Base-by-base conservation (phyloP, 2,797 vertebrate species). In the Rachycentron canadum region DNA sequence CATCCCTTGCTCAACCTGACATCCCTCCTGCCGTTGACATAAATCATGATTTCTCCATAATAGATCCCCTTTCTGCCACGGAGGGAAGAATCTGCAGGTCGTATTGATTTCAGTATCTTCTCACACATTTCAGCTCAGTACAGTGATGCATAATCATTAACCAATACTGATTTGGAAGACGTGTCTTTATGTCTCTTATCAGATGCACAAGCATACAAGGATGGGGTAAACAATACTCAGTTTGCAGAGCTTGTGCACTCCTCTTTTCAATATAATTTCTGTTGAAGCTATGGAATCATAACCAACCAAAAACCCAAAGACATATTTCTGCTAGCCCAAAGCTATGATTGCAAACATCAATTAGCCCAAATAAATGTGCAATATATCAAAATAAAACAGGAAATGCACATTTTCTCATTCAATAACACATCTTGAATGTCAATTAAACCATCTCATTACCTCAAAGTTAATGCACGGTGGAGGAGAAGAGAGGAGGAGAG, bases 1-100 rank as follows among this genome's bases (percentile, higher is more conserved):
- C 83, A 91, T 93, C 88, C 87, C 89, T 89, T 91, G 89, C 91
- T 91, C 89, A 88, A 81, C 77, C 90, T 91, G 92, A 92, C 90
- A 90, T 86, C 90, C 81, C 82, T 85, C 85, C 88, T 75, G 86
- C 88, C 74, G 28, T 86, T 92, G 91, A 93, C 92, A 95, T 95
- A 94, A 94, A 95, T 95, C 95, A 95, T 93, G 84, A 93, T 94
- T 95, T 93, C 87, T 88, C 86, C 79, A 87, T 94, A 93, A 94
- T 93, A 90, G 92, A 90, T 92, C 89, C 81, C 80, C 90, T 91
- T 85, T 86, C 84, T 73, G 75, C 91, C 76, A 81, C 60, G 65
- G 63, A 84, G 78, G 81, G 85, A 93, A 88, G 87, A 84, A 78
- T 85, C 85, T 85, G 87, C 73, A 74, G 78, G 62, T 87, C 47